Conservation (phyloP, 2,888 invertebrate species). For the Melanargia galathea region DNA sequence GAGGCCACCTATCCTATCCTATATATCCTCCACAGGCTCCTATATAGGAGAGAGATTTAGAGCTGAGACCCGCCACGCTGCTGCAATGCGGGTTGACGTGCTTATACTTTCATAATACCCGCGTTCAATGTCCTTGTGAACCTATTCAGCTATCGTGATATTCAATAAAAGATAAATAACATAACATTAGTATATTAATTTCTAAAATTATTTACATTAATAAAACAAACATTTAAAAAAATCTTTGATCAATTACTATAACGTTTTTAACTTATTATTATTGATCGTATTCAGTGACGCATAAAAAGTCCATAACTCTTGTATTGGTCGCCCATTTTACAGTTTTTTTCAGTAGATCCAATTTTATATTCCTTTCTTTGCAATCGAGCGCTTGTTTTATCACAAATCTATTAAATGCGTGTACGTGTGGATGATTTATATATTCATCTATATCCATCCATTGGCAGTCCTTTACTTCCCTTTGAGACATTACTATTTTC, state of each 20-base stretch:
- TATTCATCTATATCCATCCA: slow-evolving; percentile 93
- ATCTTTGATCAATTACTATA: background rate
- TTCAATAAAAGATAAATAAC: background rate
- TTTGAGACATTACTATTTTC: slow-evolving; percentile 85
- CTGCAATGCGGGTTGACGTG: too few relatives aligned
- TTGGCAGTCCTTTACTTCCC: slow-evolving; percentile 88
- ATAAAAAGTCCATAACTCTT: slow-evolving; percentile 64
- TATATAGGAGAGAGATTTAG: too few relatives aligned
- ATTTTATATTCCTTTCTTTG: slow-evolving; percentile 80
- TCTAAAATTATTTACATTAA: background rate
- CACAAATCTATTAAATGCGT: slow-evolving; percentile 86
- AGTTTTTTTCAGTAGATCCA: slow-evolving; percentile 80
- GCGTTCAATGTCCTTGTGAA: too few relatives aligned
- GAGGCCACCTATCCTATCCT: too few relatives aligned
- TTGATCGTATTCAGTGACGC: slow-evolving; percentile 51
- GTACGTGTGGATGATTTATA: slow-evolving; percentile 86
- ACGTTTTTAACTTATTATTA: slow-evolving; percentile 14
- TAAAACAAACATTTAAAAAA: background rate
- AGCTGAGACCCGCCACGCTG: too few relatives aligned
- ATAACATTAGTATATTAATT: background rate
- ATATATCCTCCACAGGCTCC: too few relatives aligned
- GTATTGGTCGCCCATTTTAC: slow-evolving; percentile 63
- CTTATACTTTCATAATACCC: too few relatives aligned
- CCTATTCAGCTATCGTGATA: background rate
- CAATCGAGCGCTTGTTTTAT: slow-evolving; percentile 85